phyloP scores from a whole-genome alignment of 2,888 invertebrate species.

The Hirtodrosophila trivittata region DNA sequence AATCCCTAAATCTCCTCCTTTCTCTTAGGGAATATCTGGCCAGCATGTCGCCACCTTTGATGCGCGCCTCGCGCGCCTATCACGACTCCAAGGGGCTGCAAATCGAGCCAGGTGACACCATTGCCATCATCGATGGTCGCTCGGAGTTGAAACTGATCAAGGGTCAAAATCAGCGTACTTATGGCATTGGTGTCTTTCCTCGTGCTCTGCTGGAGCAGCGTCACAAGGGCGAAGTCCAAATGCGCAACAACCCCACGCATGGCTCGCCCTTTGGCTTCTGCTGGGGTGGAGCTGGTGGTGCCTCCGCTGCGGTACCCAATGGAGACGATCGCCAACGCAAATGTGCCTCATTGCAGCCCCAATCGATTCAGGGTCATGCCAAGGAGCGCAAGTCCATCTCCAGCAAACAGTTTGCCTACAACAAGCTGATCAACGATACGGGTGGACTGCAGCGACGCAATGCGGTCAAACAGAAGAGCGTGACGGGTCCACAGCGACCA shows the following conservation, averaged over 20 bases:
- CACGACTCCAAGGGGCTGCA: slow-evolving; percentile 90
- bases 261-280: slow-evolving; percentile 90
- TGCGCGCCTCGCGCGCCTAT: slow-evolving; percentile 88
- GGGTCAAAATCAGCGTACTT: slow-evolving; percentile 96
- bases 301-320: slow-evolving; percentile 85
- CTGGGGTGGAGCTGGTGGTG: slow-evolving; percentile 90
- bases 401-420: slow-evolving; percentile 92
- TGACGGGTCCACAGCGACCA: slow-evolving; percentile 82
- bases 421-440: slow-evolving; percentile 90
- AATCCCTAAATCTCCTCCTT: slow-evolving; percentile 12
- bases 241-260: slow-evolving; percentile 85
- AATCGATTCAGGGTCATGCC: slow-evolving; percentile 59
- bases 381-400: slow-evolving; percentile 82
- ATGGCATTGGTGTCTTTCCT: slow-evolving; percentile 95
- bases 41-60: slow-evolving; percentile 88
- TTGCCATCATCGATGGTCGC: slow-evolving; percentile 94
- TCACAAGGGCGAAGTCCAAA: slow-evolving; percentile 90
- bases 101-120: slow-evolving; percentile 92
- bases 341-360: slow-evolving; percentile 71
- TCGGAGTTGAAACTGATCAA: slow-evolving; percentile 97
- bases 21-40: slow-evolving; percentile 87
- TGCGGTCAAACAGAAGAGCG: slow-evolving; percentile 56
- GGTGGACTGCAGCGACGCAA: slow-evolving; percentile 69
- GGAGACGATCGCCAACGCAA: slow-evolving; percentile 83
- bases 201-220: slow-evolving; percentile 87